phyloP scores from a whole-genome alignment of 2,888 invertebrate genomes.

The Atrina japonica region DNA sequence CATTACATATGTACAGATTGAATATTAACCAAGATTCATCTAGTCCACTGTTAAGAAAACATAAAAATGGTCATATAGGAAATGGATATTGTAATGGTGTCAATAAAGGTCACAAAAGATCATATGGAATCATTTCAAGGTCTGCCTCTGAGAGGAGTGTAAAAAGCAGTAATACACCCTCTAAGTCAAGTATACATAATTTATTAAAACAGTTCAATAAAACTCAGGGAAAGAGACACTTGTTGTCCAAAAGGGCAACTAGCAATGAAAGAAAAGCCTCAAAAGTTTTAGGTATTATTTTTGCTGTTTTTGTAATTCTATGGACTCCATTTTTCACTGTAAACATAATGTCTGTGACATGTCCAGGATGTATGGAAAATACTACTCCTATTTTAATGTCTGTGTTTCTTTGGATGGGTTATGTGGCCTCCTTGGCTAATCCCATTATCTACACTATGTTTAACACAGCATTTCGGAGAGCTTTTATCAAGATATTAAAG shows the following conservation, averaged over 20 bases:
- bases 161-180: background rate
- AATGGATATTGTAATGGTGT: no score
- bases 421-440: constrained; percentile 78
- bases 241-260: constrained; percentile 70
- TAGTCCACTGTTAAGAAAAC: constrained; percentile 4
- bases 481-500: constrained; percentile 76
- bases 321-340: constrained; percentile 80
- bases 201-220: constrained; percentile 34
- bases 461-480: constrained; percentile 77
- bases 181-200: constrained; percentile 19
- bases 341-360: constrained; percentile 75
- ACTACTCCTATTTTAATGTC: constrained; percentile 74
- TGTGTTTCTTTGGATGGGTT: constrained; percentile 79
- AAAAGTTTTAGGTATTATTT: constrained; percentile 80
- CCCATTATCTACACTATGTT: constrained; percentile 81
- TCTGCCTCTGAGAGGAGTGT: background rate
- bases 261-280: constrained; percentile 79
- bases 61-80: no score
- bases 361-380: constrained; percentile 64
- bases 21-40: constrained; percentile 32
- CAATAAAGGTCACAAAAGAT: background rate
- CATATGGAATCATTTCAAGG: background rate
- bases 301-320: constrained; percentile 78
- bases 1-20: constrained; percentile 61
- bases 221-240: constrained; percentile 51